Evolutionary conservation across 2,113 vertebrate species (phyloP).

Genomic region (Pogonocichla stellata): DNA sequence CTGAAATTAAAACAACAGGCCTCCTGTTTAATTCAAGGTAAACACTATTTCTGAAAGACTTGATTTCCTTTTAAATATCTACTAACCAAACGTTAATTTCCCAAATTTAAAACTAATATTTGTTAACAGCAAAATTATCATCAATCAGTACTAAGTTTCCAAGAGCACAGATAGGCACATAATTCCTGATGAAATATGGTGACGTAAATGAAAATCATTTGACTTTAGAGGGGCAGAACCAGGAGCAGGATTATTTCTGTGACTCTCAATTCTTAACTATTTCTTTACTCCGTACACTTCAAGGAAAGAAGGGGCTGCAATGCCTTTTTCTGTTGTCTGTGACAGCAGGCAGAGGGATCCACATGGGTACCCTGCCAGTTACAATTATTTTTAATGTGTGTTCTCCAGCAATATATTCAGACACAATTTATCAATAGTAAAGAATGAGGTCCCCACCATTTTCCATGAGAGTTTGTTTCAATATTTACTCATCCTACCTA

Average conservation of each 20-base stretch:
- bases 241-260: background rate
- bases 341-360: background rate
- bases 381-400: background rate
- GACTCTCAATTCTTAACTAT: background rate
- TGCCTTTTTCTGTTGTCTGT: background rate
- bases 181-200: background rate
- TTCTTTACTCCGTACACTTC: background rate
- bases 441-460: background rate
- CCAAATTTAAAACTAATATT: conserved; percentile 7
- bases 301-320: background rate
- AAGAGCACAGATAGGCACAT: background rate
- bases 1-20: background rate
- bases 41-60: background rate
- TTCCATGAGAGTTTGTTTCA: background rate
- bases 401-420: background rate
- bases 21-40: background rate
- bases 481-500: background rate
- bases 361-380: background rate
- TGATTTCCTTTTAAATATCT: background rate
- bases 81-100: background rate
- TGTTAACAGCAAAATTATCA: background rate
- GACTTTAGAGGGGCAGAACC: background rate
- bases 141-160: background rate
- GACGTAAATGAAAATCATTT: background rate
- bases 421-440: background rate